Conservation (phyloP, 1,140 invertebrate genomes). For the Aphidius gifuensis region DNA sequence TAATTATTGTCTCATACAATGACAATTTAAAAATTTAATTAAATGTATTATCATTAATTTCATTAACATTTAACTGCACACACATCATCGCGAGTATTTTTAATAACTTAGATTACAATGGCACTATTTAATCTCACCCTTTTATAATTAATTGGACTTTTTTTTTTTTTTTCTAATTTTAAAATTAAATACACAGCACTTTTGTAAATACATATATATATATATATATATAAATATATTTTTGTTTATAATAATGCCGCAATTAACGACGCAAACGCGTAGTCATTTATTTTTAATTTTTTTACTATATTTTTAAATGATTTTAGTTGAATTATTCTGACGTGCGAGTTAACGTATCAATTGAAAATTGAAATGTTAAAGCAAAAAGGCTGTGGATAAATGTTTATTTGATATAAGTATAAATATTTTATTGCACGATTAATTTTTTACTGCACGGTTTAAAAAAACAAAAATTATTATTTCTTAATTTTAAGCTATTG, state of each 20-base stretch:
- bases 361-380: constrained; percentile 1
- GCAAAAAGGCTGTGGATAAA: constrained; percentile 8
- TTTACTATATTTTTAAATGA: not conserved
- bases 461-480: not conserved
- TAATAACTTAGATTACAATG: not conserved
- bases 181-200: too few species aligned
- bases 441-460: too few species aligned
- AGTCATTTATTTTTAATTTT: not conserved
- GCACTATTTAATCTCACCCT: not conserved
- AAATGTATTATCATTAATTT: constrained; percentile 1
- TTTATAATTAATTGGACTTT: not conserved
- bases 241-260: not conserved
- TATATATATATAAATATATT: not conserved
- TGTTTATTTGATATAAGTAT: not conserved
- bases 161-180: too few species aligned
- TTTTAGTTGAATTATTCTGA: constrained; percentile 13
- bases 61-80: constrained; percentile 20
- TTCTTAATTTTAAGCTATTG: not conserved
- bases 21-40: too few species aligned
- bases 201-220: not conserved
- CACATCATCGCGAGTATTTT: constrained; percentile 13
- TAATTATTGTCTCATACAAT: too few species aligned
- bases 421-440: constrained; percentile 6
- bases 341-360: constrained; percentile 21
- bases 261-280: not conserved